These are phyloP conservation scores for Paracentrotus lividus DNA, from an alignment of 53 echinoderm and acorn worm genomes.

Conservation along the genomic window DNA sequence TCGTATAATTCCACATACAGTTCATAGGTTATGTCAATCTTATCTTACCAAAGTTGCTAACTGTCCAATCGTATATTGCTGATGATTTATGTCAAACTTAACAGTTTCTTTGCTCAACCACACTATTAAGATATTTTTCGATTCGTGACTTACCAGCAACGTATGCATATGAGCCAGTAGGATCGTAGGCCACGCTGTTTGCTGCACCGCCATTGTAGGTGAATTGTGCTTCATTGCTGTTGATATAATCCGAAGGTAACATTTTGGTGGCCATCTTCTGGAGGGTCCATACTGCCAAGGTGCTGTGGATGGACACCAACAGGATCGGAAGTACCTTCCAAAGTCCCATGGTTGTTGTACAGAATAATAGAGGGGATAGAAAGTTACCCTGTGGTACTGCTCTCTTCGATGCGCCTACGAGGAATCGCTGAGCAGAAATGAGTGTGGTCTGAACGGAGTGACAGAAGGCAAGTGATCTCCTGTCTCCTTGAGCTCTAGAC, in stretches of 20 bases:
- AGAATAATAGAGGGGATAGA: neutral
- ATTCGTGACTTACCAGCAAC: constrained; percentile 59
- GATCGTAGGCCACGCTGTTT: constrained; percentile 54
- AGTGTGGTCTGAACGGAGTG: neutral
- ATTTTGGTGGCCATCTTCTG: constrained; percentile 47
- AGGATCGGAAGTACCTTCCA: constrained; percentile 39
- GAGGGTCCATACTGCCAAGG: constrained; percentile 56
- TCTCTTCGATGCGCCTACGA: neutral
- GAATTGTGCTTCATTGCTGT: neutral
- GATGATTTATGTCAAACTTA: too few relatives aligned
- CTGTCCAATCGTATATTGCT: too few relatives aligned
- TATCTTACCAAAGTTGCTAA: too few relatives aligned
- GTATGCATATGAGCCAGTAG: constrained; percentile 34
- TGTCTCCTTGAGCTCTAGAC: neutral
- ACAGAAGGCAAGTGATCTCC: neutral
- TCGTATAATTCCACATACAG: too few relatives aligned
- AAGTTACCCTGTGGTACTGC: neutral
- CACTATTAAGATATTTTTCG: too few relatives aligned
- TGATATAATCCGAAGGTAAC: constrained; percentile 63
- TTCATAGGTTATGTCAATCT: too few relatives aligned
- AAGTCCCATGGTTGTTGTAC: constrained; percentile 33
- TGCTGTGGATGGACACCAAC: constrained; percentile 17
- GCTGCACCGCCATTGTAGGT: constrained; percentile 51
- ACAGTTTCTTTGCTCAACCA: too few relatives aligned
- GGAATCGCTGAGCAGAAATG: neutral